These are phyloP conservation scores for Pluvianellus socialis DNA, from an alignment of 2,113 vertebrate species.

Conservation along the genomic window DNA sequence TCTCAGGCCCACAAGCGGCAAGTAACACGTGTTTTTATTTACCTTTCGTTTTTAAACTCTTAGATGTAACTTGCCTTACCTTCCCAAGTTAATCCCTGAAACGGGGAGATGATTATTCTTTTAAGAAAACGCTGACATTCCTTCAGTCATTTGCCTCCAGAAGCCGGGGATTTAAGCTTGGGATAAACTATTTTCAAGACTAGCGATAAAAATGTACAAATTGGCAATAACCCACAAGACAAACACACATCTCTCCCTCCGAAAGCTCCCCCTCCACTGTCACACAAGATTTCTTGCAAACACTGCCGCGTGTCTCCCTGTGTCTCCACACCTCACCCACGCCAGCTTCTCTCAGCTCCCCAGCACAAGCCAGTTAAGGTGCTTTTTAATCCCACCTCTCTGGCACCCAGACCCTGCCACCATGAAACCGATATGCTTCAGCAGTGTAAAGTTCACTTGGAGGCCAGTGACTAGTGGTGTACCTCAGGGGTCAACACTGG, in stretches of 20 bases:
- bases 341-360: not conserved
- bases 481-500: not conserved
- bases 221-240: not conserved
- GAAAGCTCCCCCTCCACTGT: not conserved
- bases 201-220: not conserved
- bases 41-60: not conserved
- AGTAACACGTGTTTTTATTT: not conserved
- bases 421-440: not conserved
- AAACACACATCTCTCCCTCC: not conserved
- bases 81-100: not conserved
- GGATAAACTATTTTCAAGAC: not conserved
- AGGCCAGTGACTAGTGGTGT: not conserved
- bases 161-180: not conserved
- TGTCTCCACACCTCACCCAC: not conserved
- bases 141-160: not conserved
- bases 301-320: not conserved
- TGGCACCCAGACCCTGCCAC: not conserved
- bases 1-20: not conserved
- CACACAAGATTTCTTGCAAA: not conserved
- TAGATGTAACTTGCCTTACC: not conserved
- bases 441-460: accelerated
- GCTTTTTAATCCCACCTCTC: not conserved
- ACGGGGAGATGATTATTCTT: not conserved
- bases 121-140: not conserved
- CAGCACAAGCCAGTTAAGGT: not conserved